Base-by-base conservation (phyloP, 2,888 invertebrate genomes). In the Yponomeuta plumbellus region DNA sequence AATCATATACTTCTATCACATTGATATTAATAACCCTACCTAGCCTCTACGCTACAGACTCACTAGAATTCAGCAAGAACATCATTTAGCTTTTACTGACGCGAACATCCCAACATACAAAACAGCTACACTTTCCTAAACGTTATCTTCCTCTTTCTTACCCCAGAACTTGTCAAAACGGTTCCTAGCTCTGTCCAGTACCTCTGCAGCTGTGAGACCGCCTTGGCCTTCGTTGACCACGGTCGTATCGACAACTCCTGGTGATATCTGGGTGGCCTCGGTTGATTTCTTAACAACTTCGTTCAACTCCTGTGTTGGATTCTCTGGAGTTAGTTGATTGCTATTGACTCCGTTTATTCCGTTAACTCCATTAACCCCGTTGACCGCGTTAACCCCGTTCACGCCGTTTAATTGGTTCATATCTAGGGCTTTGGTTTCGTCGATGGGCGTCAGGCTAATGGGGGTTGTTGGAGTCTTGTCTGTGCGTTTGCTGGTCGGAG, bases 151-250 rank as follows among this genome's bases (percentile, higher is more conserved):
- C 75, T 93, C 93, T 75, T 91, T 93, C 76, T 94, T 94, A 71
- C 95, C 95, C 96, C 96, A 96, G 85, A 96, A 96, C 78, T 95
- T 94, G 85, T 96, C 96, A 80, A 96, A 96, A 75, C 96, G 94
- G 83, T 94, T 95, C 74, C 96, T 94, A 75, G 96, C 96, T 81
- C 94, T 94, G 80, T 96, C 96, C 71, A 96, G 90, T 69, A 96
- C 95, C 79, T 96, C 96, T 67, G 94, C 92, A 56, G 95, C 94
- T 64, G 93, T 90, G 61, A 94, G 88, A 2, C 92, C 91, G n/a
- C 90, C 91, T 64, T 78, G 75, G 44, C 86, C 72, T 56, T 92
- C 92, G 56, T 91, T 92, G 22, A 91, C 89, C 6, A 92, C 87
- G 22, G 88, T 88, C 0, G 87, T 93, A 71, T 93, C 93, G 21